Evolutionary conservation across 30 jellyfish, hydroid and myxozoan species (phyloP).

Genomic region (Cassiopea xamachana): DNA sequence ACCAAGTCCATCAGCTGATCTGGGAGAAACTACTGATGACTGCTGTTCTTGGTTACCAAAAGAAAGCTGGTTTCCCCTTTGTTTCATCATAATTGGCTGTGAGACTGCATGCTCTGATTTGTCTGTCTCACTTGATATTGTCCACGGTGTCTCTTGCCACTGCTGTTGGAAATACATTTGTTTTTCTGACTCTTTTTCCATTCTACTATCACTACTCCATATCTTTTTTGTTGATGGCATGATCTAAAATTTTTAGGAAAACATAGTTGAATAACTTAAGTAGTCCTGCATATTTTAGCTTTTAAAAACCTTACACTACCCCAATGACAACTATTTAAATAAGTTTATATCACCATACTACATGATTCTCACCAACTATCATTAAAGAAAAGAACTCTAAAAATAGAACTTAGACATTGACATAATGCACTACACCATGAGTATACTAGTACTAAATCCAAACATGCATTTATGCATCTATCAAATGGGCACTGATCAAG

Average conservation of each 20-base stretch:
- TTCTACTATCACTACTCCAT: conserved; percentile 79
- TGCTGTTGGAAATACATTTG: conserved; percentile 89
- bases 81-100: conserved; percentile 91
- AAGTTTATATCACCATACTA: too few relatives aligned
- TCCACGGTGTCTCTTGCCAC: conserved; percentile 98
- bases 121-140: conserved; percentile 73
- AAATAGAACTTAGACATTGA: too few relatives aligned
- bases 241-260: conserved; percentile 19
- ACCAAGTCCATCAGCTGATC: conserved; percentile 98
- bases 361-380: too few relatives aligned
- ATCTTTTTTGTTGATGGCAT: conserved; percentile 71
- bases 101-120: conserved; percentile 99
- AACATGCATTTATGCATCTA: too few relatives aligned
- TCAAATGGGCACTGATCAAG: too few relatives aligned
- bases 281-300: too few relatives aligned
- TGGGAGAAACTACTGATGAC: conserved; percentile 89
- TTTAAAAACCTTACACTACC: too few relatives aligned
- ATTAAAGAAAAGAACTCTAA: too few relatives aligned
- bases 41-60: conserved; percentile 72
- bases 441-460: too few relatives aligned
- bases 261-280: background rate
- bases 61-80: conserved; percentile 76
- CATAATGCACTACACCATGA: too few relatives aligned
- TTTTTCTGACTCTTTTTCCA: conserved; percentile 56
- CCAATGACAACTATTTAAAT: too few relatives aligned